Conservation (phyloP, 2,888 invertebrate genomes). For the Tinea semifulvella region DNA sequence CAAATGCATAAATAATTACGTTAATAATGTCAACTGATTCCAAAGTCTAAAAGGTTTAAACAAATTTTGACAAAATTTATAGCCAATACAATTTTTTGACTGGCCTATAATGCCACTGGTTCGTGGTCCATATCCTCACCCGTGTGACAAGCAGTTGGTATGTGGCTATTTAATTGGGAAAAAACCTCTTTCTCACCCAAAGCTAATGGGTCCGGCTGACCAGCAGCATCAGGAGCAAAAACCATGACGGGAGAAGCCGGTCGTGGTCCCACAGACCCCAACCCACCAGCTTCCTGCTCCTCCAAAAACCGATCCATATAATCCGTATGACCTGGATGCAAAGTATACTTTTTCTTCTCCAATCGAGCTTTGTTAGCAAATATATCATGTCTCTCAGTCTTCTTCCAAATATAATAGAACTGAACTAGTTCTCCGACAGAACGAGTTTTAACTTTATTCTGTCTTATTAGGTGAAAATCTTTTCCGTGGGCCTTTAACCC, state of each 20-base stretch:
- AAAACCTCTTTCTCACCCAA: conserved; percentile 60
- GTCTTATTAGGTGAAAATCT: conserved; percentile 94
- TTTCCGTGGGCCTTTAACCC: conserved; percentile 94
- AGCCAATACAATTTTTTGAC: conserved; percentile 1
- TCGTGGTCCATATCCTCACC: conserved; percentile 56
- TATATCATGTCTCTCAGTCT: conserved; percentile 95
- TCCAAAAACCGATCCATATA: conserved; percentile 93
- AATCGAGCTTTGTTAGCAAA: conserved; percentile 87
- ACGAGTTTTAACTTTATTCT: conserved; percentile 92
- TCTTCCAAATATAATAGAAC: conserved; percentile 98
- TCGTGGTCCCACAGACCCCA: conserved; percentile 65
- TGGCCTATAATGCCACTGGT: conserved; percentile 45
- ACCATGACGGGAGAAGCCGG: conserved; percentile 74
- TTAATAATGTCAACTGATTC: conserved; percentile 5
- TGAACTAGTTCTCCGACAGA: conserved; percentile 97
- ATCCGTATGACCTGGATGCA: conserved; percentile 93
- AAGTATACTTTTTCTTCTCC: conserved; percentile 91
- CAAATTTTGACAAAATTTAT: no score
- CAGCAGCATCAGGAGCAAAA: conserved; percentile 44
- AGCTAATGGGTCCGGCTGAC: conserved; percentile 54
- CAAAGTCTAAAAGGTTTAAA: background rate
- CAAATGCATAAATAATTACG: no score
- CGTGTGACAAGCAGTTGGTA: conserved; percentile 36
- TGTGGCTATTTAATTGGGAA: conserved; percentile 50
- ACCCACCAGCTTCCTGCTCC: conserved; percentile 82